Conservation (phyloP, 2,888 invertebrate genomes). For the Tetrapedia diversipes region DNA sequence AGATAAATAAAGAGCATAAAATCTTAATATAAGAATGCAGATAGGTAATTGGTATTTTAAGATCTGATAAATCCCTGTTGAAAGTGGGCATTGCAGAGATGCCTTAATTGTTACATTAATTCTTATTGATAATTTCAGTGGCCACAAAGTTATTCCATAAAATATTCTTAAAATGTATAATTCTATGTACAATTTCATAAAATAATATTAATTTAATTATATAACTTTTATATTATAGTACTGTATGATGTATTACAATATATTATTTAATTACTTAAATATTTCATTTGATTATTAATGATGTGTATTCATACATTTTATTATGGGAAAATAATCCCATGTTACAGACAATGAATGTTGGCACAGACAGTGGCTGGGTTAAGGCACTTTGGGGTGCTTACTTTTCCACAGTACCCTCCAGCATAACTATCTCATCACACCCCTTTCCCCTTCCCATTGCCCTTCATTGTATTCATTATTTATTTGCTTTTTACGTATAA, state of each 20-base stretch:
- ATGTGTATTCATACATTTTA: slow-evolving; percentile 73
- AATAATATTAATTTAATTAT: slow-evolving; percentile 79
- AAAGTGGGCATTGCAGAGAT: slow-evolving; percentile 43
- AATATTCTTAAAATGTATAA: slow-evolving; percentile 76
- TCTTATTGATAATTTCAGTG: slow-evolving; percentile 65
- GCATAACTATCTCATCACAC: slow-evolving; percentile 73
- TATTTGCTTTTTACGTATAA: slow-evolving; percentile 50
- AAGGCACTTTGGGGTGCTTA: slow-evolving; percentile 81
- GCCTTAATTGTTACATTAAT: slow-evolving; percentile 45
- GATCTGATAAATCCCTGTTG: slow-evolving; percentile 66
- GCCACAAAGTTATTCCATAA: slow-evolving; percentile 75
- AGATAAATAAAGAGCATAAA: slow-evolving; percentile 44
- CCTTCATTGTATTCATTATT: slow-evolving; percentile 39
- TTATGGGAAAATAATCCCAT: slow-evolving; percentile 71
- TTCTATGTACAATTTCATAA: slow-evolving; percentile 80
- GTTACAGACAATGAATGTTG: slow-evolving; percentile 76
- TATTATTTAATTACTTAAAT: slow-evolving; percentile 76
- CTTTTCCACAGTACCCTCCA: slow-evolving; percentile 77
- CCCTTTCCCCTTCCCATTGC: slow-evolving; percentile 48
- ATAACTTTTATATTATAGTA: slow-evolving; percentile 69
- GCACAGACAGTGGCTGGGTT: slow-evolving; percentile 81
- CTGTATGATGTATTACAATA: slow-evolving; percentile 72
- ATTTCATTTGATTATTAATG: slow-evolving; percentile 75
- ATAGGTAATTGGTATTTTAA: slow-evolving; percentile 67
- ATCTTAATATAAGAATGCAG: slow-evolving; percentile 56